Conservation (phyloP, 2,888 invertebrate species). For the Chrysotoxum bicinctum region DNA sequence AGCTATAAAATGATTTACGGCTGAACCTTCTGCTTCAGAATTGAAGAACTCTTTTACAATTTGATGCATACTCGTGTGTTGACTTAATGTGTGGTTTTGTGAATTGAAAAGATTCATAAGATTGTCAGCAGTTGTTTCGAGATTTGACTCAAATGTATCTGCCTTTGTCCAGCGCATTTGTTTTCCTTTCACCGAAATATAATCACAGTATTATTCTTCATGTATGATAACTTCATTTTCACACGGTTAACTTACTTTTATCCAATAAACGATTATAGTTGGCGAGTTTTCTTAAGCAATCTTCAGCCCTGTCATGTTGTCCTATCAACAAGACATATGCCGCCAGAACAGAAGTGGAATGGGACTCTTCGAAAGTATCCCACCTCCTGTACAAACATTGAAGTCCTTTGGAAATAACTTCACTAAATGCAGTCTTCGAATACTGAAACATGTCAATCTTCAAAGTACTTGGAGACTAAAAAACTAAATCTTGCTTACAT, state of each 20-base stretch:
- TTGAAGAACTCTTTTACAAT: conserved; percentile 88
- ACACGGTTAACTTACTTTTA: no score
- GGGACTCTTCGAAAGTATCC: background rate
- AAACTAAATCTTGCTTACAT: conserved; percentile 81
- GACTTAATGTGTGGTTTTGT: conserved; percentile 74
- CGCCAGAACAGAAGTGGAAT: background rate
- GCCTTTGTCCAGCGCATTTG: background rate
- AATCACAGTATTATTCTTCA: background rate
- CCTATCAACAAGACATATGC: conserved; percentile 13
- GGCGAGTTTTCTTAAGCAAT: background rate
- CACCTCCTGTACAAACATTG: background rate
- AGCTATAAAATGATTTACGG: conserved; percentile 82
- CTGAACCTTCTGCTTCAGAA: conserved; percentile 77
- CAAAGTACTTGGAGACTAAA: background rate
- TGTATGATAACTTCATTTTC: no score
- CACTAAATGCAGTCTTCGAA: conserved; percentile 81
- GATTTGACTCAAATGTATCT: conserved; percentile 6
- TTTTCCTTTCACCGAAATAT: background rate
- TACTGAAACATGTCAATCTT: background rate
- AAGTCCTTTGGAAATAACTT: conserved; percentile 85
- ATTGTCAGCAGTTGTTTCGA: conserved; percentile 77
- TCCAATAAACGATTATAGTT: background rate
- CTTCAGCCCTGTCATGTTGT: conserved; percentile 12
- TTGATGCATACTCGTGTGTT: conserved; percentile 77
- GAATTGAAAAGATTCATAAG: conserved; percentile 77